Conservation (phyloP, 1,140 invertebrate genomes). For the Drosophila busckii region DNA sequence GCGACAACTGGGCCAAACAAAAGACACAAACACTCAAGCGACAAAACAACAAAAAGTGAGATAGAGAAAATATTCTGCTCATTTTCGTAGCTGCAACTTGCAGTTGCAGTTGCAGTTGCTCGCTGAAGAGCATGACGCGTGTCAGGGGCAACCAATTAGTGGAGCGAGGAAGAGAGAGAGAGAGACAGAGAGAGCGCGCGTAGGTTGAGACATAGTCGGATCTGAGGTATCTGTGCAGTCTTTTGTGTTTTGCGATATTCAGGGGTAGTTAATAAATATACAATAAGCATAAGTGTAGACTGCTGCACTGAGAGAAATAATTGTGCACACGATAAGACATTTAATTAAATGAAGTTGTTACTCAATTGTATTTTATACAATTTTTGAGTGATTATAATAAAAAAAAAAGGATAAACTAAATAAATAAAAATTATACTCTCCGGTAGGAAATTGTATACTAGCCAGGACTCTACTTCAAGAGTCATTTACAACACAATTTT, state of each 20-base stretch:
- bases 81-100: constrained; percentile 28
- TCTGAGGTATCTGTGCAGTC: constrained; percentile 45
- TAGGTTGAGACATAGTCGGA: constrained; percentile 3
- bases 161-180: constrained; percentile 9
- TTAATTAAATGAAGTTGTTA: too few species aligned
- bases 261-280: constrained; percentile 43
- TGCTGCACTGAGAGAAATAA: constrained; percentile 17
- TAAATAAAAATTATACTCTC: too few species aligned
- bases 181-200: not conserved
- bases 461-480: too few species aligned
- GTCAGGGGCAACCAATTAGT: constrained; percentile 64
- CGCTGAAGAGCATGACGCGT: constrained; percentile 56
- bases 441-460: too few species aligned
- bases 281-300: constrained; percentile 1
- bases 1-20: constrained; percentile 33
- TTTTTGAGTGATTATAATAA: too few species aligned
- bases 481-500: too few species aligned
- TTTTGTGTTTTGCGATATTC: constrained; percentile 44
- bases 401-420: too few species aligned
- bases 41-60: not conserved
- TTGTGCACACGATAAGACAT: too few species aligned
- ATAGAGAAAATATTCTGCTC: constrained; percentile 17
- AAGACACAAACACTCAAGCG: constrained; percentile 15
- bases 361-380: too few species aligned
- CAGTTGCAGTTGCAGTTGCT: constrained; percentile 21